Base-by-base conservation (phyloP, 2,113 vertebrate genomes). In the Pygoscelis antarcticus region DNA sequence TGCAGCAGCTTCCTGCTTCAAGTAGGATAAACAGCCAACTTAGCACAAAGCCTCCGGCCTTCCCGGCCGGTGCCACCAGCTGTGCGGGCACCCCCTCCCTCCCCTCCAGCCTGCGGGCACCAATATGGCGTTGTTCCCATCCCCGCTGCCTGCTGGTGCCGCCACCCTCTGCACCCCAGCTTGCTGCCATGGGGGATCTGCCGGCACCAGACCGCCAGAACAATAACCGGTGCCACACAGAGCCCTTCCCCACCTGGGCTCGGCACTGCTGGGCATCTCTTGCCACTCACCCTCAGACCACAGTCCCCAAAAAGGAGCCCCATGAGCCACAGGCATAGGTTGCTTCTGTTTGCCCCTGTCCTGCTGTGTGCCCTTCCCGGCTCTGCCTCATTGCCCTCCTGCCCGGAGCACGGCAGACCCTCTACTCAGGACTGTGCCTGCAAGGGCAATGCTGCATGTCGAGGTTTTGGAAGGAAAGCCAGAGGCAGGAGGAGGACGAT, bases 241-340 rank as follows among this genome's bases (percentile, higher is more conserved):
- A 91, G 66, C 44, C 36, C 51, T 61, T 65, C 46, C 13, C 27
- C 4, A 1, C 25, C 49, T 40, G 70, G 75, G 19, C 36, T 87
- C 1, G 1, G 26, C 23, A 66, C n/a, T 1, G 1, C 0, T 1
- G 8, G 42, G 7, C 1, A 1, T n/a, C 54, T 72, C 72, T 36
- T 34, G 34, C 17, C 38, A n/a, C 61, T 23, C 46, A 36, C 8
- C 16, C 25, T 20, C 2, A 3, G 47, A 3, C 3, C 34, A 30
- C 8, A 8, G 8, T 32, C n/a, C 51, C 66, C 46, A 52, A 2
- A 79, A 62, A 75, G 10, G 51, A 93, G 11, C 18, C 27, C 23
- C 25, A 5, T 3, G 54, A 72, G 36, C 30, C 9, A 2, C 38
- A 44, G 36, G 25, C 89, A 47, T 4, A 13, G 58, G 22, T 26